Conservation (phyloP, 1,140 invertebrate genomes). For the Micrasema minimum region DNA sequence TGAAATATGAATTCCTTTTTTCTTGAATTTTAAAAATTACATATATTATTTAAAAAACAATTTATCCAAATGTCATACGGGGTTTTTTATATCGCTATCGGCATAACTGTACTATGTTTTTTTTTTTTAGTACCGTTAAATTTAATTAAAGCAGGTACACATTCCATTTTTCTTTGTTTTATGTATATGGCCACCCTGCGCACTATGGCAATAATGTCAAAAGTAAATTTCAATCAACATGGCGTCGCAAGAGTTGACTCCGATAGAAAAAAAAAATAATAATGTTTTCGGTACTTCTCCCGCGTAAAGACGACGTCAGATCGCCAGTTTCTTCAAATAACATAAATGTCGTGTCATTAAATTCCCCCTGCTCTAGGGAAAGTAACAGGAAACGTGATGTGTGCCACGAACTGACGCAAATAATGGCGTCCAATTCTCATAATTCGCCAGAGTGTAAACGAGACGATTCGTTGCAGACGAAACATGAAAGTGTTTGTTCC, state of each 20-base stretch:
- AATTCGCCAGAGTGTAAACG: conserved; percentile 35
- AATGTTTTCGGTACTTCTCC: conserved; percentile 36
- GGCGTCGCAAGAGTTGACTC: conserved; percentile 43
- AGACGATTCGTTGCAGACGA: conserved; percentile 21
- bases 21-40: too few relatives aligned
- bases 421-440: conserved; percentile 58
- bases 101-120: too few relatives aligned
- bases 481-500: not conserved
- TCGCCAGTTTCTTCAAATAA: conserved; percentile 33
- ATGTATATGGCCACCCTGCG: too few relatives aligned
- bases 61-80: too few relatives aligned
- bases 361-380: conserved; percentile 12
- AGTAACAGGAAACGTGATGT: conserved; percentile 20
- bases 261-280: conserved; percentile 41
- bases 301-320: conserved; percentile 23
- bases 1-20: too few relatives aligned
- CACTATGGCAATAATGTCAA: conserved; percentile 5
- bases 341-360: conserved; percentile 16
- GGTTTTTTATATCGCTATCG: too few relatives aligned
- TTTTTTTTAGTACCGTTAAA: too few relatives aligned
- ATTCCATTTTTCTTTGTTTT: too few relatives aligned
- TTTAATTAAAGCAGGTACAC: too few relatives aligned
- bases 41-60: too few relatives aligned
- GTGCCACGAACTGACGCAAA: conserved; percentile 43
- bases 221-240: conserved; percentile 43